Conservation (phyloP, 1,140 invertebrate genomes). For the Cydia strobilella region DNA sequence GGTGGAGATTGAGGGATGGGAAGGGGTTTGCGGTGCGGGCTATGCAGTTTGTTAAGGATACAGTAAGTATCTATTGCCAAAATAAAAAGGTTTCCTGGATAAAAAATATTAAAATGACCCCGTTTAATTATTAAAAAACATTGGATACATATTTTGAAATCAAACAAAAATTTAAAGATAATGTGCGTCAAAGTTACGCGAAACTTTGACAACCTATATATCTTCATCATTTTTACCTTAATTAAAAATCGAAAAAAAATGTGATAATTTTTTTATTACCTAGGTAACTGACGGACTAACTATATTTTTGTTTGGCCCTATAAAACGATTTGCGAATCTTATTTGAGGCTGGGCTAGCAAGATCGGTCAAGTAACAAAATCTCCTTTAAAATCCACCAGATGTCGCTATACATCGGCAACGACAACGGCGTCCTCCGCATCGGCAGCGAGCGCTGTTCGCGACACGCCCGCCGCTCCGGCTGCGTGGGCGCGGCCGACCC, state of each 20-base stretch:
- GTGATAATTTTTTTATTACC: too few species aligned
- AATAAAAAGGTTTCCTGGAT: background rate
- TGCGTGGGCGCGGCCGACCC: conserved; percentile 94
- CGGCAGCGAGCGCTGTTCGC: conserved; percentile 87
- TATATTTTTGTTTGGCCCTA: too few species aligned
- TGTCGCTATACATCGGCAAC: conserved; percentile 91
- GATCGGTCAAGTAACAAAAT: background rate
- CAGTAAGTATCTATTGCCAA: conserved; percentile 80
- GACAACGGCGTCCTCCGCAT: conserved; percentile 86
- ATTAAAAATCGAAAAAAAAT: too few species aligned
- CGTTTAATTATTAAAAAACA: too few species aligned
- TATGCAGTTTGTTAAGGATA: conserved; percentile 90
- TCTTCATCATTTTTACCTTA: too few species aligned
- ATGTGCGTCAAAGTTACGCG: too few species aligned
- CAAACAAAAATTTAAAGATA: too few species aligned
- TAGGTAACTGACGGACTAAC: too few species aligned
- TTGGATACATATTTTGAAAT: too few species aligned
- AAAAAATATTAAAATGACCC: background rate
- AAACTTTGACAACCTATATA: too few species aligned
- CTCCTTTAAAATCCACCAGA: conserved; percentile 66
- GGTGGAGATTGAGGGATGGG: conserved; percentile 86
- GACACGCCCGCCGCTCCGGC: conserved; percentile 84
- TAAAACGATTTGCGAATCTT: too few species aligned
- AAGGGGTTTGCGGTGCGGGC: conserved; percentile 82
- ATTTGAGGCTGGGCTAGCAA: too few species aligned